These are phyloP conservation scores for Nephila pilipes DNA, from an alignment of 1,140 invertebrate species.

Conservation along the genomic window DNA sequence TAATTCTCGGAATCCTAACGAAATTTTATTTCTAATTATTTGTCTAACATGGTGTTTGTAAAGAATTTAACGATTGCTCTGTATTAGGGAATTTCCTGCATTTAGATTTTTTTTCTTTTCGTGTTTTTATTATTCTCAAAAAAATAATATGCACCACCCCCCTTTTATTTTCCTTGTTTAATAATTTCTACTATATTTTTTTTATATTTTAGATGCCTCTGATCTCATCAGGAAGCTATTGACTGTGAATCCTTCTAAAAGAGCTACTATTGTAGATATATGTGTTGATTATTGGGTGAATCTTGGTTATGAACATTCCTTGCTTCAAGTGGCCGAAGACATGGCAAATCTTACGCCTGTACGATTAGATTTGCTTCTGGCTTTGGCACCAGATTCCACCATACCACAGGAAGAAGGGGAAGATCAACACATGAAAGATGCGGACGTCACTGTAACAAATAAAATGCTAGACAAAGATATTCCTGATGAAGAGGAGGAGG, in stretches of 20 bases:
- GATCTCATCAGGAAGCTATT: conserved; percentile 96
- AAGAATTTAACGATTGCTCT: no score
- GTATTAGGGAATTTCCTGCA: no score
- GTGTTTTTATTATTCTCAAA: not conserved
- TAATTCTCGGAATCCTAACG: no score
- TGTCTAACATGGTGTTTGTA: no score
- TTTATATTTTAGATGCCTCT: conserved; percentile 89
- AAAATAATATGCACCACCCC: not conserved
- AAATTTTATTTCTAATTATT: no score
- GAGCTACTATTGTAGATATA: conserved; percentile 96
- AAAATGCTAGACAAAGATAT: not conserved
- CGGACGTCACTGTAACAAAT: not conserved
- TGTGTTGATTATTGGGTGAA: conserved; percentile 97
- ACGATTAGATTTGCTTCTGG: conserved; percentile 90
- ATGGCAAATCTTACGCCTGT: conserved; percentile 94
- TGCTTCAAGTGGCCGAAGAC: conserved; percentile 92
- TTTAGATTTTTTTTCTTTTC: not conserved
- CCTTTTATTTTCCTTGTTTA: not conserved
- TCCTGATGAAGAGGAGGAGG: conserved; percentile 51
- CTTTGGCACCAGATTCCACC: conserved; percentile 78
- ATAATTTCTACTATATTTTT: not conserved
- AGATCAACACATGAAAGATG: not conserved
- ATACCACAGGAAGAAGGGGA: conserved; percentile 30
- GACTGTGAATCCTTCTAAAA: conserved; percentile 92
- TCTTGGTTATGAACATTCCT: conserved; percentile 89